Conservation (phyloP, 2,113 vertebrate species). For the Boleophthalmus pectinirostris region DNA sequence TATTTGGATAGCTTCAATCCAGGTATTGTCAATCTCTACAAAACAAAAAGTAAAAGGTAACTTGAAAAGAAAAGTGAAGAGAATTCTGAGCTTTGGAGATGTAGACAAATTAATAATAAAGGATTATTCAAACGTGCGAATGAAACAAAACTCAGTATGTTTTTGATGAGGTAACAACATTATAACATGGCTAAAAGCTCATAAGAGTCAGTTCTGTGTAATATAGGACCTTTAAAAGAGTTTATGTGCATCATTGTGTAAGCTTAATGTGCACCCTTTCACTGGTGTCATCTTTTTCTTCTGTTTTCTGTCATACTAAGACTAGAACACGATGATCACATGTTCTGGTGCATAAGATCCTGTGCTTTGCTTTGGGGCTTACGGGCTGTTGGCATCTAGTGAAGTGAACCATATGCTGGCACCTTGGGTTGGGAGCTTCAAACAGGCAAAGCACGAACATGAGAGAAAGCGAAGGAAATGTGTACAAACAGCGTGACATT, state of each 20-base stretch:
- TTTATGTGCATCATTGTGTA: conserved; percentile 63
- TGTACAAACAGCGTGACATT: conserved; percentile 7
- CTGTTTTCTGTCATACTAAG: conserved; percentile 8
- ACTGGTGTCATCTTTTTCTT: background rate
- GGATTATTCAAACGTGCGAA: too few species aligned
- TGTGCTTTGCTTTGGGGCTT: conserved; percentile 13
- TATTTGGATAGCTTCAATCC: too few species aligned
- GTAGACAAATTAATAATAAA: too few species aligned
- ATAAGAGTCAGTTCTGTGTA: too few species aligned
- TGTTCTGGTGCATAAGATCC: conserved; percentile 35
- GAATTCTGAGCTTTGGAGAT: too few species aligned
- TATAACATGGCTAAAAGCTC: too few species aligned
- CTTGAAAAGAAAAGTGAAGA: too few species aligned
- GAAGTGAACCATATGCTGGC: conserved; percentile 45
- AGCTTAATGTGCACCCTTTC: background rate
- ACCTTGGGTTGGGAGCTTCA: conserved; percentile 38
- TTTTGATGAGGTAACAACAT: too few species aligned
- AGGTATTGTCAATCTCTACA: too few species aligned
- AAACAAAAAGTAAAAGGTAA: too few species aligned
- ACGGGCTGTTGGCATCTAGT: conserved; percentile 26
- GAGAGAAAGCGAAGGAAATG: conserved; percentile 20
- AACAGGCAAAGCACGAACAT: conserved; percentile 29
- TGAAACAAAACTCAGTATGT: too few species aligned
- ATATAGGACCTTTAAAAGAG: conserved; percentile 30
- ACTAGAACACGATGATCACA: conserved; percentile 33